Percentiles rank a stretch among this genome's conserved stretches.
These are phyloP conservation scores for Ceraclea dissimilis DNA, from an alignment of 2,888 invertebrate species.

Conservation along the genomic window DNA sequence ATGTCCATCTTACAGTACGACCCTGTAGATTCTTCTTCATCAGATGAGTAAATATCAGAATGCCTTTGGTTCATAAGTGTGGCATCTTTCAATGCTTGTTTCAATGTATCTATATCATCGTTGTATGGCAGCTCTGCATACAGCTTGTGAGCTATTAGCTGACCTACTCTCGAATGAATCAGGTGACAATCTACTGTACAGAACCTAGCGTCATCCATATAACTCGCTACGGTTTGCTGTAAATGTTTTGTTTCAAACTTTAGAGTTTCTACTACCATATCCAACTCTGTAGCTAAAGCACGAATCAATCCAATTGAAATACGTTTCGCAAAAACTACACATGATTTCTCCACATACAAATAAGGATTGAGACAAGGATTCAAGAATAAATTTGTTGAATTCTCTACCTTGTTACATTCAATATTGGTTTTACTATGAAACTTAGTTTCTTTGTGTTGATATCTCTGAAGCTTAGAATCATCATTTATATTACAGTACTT, in stretches of 20 bases:
- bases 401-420: slow-evolving; percentile 5
- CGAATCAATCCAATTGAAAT: slow-evolving; percentile 56
- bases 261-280: slow-evolving; percentile 50
- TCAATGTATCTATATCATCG: slow-evolving; percentile 38
- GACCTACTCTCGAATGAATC: slow-evolving; percentile 58
- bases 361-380: slow-evolving; percentile 36
- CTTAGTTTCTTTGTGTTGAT: slow-evolving; percentile 14
- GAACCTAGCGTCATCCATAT: slow-evolving; percentile 61
- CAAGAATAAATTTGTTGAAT: slow-evolving; percentile 14
- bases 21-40: slow-evolving; percentile 46
- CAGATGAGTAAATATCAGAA: slow-evolving; percentile 49
- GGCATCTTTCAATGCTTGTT: slow-evolving; percentile 38
- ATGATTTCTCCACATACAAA: slow-evolving; percentile 52
- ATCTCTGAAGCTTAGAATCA: slow-evolving; percentile 31
- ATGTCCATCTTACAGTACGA: slow-evolving; percentile 32
- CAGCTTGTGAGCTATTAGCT: slow-evolving; percentile 54
- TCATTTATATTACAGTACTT: slow-evolving; percentile 47
- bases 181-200: slow-evolving; percentile 55
- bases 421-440: background rate
- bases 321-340: slow-evolving; percentile 62
- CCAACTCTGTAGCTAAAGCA: slow-evolving; percentile 48
- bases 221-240: slow-evolving; percentile 59
- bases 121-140: slow-evolving; percentile 40
- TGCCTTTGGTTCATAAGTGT: slow-evolving; percentile 39
- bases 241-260: slow-evolving; percentile 61